phyloP scores from a whole-genome alignment of 2,888 invertebrate species.

The Clivina fossor region DNA sequence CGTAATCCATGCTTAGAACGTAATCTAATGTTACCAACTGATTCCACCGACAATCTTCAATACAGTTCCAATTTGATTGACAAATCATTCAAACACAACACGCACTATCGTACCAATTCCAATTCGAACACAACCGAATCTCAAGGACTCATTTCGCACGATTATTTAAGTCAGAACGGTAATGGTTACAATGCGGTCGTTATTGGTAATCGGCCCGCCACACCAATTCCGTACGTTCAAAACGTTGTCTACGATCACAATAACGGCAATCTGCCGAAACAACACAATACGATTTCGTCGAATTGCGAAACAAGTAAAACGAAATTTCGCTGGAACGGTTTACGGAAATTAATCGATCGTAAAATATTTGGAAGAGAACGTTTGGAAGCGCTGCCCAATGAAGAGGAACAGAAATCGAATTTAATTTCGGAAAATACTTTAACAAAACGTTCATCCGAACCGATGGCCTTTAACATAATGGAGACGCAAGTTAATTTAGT shows the following conservation, averaged over 20 bases:
- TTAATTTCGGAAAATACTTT: slow-evolving; percentile 45
- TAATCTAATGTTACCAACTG: slow-evolving; percentile 64
- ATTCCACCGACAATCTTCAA: slow-evolving; percentile 60
- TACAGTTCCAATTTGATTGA: slow-evolving; percentile 59
- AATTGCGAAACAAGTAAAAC: slow-evolving; percentile 48
- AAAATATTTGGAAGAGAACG: slow-evolving; percentile 41
- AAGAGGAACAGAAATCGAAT: slow-evolving; percentile 37
- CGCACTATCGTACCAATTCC: slow-evolving; percentile 48
- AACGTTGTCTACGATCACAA: slow-evolving; percentile 64
- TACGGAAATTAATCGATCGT: slow-evolving; percentile 54
- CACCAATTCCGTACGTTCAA: slow-evolving; percentile 70
- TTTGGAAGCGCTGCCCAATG: slow-evolving; percentile 28
- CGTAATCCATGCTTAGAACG: slow-evolving; percentile 80
- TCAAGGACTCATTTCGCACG: slow-evolving; percentile 56
- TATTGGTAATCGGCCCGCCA: slow-evolving; percentile 55
- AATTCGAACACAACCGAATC: slow-evolving; percentile 51
- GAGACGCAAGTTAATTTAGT: slow-evolving; percentile 63
- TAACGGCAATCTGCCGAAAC: slow-evolving; percentile 46
- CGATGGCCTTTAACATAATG: slow-evolving; percentile 43
- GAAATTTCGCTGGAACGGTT: slow-evolving; percentile 56
- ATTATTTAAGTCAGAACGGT: slow-evolving; percentile 52
- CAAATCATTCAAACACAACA: slow-evolving; percentile 63
- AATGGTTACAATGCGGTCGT: slow-evolving; percentile 43
- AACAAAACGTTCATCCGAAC: slow-evolving; percentile 49
- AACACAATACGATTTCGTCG: slow-evolving; percentile 47